Conservation (phyloP, 2,113 vertebrate species). For the Oncorhynchus nerka region DNA sequence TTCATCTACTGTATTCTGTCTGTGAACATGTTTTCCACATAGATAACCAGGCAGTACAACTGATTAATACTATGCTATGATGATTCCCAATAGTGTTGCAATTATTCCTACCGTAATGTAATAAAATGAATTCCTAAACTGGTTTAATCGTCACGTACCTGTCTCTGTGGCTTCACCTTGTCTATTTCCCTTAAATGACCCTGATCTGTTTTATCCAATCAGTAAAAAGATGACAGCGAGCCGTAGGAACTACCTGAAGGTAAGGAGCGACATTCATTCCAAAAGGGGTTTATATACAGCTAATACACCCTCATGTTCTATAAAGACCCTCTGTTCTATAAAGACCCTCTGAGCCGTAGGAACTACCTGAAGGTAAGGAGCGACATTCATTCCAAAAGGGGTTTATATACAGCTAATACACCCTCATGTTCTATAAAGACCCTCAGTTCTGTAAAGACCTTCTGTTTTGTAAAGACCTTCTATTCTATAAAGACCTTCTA, state of each 20-base stretch:
- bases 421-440: background rate
- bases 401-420: background rate
- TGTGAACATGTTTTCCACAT: background rate
- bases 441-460: too few relatives aligned
- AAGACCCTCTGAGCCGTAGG: conserved; percentile 58
- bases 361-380: conserved; percentile 80
- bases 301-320: background rate
- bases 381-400: background rate
- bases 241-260: conserved; percentile 82
- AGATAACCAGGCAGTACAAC: background rate
- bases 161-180: background rate
- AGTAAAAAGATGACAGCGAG: conserved; percentile 76
- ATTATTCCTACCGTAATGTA: background rate
- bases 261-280: conserved; percentile 17
- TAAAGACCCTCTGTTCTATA: too few relatives aligned
- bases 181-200: background rate
- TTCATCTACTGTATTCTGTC: too few relatives aligned
- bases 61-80: background rate
- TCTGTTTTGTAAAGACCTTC: too few relatives aligned
- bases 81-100: background rate
- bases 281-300: background rate
- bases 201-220: conserved; percentile 43
- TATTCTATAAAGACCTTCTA: too few relatives aligned
- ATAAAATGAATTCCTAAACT: background rate
- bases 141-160: background rate